Evolutionary conservation across 2,797 vertebrate genomes (phyloP).

Genomic region (Sebastes melanostomus): DNA sequence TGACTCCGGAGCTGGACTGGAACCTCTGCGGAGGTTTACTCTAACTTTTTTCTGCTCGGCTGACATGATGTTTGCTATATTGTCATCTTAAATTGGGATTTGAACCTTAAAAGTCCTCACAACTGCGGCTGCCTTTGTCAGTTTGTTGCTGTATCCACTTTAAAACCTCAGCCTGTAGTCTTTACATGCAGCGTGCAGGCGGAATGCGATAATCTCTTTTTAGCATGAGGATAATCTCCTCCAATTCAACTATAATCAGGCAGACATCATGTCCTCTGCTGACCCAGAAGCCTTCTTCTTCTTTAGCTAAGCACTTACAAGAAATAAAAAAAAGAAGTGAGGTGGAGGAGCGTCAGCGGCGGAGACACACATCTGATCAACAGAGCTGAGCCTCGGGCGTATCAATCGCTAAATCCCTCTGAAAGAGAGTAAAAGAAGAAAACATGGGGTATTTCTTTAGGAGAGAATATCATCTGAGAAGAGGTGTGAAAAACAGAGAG

Average conservation of each 20-base stretch:
- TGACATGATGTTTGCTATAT: conserved; percentile 21
- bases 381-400: conserved; percentile 38
- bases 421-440: conserved; percentile 13
- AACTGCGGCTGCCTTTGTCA: conserved; percentile 38
- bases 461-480: conserved; percentile 27
- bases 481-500: conserved; percentile 22
- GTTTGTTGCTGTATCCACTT: conserved; percentile 24
- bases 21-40: not conserved
- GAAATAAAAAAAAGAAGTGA: not conserved
- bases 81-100: conserved; percentile 39
- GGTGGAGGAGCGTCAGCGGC: conserved; percentile 6
- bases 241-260: conserved; percentile 52
- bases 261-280: conserved; percentile 58
- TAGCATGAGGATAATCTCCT: conserved; percentile 60
- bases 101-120: conserved; percentile 20
- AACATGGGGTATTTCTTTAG: not conserved
- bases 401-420: conserved; percentile 54
- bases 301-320: not conserved
- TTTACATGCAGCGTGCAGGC: not conserved
- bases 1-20: not conserved
- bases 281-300: conserved; percentile 41
- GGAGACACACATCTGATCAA: conserved; percentile 35
- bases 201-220: conserved; percentile 56
- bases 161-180: conserved; percentile 33
- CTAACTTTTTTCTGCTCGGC: not conserved